Evolutionary conservation across 2,888 invertebrate species (phyloP).

Genomic region (Slavum lentiscoides): DNA sequence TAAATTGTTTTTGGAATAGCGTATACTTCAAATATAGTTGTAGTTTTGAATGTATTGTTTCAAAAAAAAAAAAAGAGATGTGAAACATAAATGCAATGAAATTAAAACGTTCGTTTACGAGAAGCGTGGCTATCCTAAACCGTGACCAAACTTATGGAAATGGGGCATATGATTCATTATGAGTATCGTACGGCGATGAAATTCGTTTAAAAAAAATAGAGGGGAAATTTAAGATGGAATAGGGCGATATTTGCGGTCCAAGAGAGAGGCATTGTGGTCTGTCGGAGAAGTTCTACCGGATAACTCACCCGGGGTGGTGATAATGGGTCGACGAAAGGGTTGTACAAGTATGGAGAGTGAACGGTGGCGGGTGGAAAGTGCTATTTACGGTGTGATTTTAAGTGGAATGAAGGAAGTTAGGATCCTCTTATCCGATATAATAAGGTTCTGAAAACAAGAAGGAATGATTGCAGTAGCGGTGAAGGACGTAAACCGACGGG

Average conservation of each 20-base stretch:
- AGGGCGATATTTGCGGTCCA: background rate
- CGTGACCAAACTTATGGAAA: background rate
- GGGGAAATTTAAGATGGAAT: background rate
- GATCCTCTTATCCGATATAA: slow-evolving; percentile 15
- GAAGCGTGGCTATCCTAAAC: no score
- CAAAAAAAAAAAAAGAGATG: no score
- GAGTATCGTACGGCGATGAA: no score
- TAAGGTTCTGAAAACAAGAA: slow-evolving; percentile 16
- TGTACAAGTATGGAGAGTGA: background rate
- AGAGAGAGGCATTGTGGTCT: background rate
- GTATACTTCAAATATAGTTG: no score
- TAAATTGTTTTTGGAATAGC: no score
- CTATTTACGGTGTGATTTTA: slow-evolving; percentile 45
- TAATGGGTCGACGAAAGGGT: slow-evolving; percentile 50
- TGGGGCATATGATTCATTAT: slow-evolving; percentile 5
- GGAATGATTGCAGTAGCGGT: background rate
- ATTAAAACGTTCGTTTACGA: no score
- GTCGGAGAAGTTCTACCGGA: background rate
- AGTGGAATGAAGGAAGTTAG: slow-evolving; percentile 21
- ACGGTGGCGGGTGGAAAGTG: no score
- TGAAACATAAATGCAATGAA: no score
- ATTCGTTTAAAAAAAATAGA: no score
- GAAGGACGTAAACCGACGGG: background rate
- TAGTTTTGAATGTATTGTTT: no score
- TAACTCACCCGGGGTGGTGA: background rate